phyloP scores from a whole-genome alignment of 2,888 invertebrate genomes.

The Silvanus unidentatus region DNA sequence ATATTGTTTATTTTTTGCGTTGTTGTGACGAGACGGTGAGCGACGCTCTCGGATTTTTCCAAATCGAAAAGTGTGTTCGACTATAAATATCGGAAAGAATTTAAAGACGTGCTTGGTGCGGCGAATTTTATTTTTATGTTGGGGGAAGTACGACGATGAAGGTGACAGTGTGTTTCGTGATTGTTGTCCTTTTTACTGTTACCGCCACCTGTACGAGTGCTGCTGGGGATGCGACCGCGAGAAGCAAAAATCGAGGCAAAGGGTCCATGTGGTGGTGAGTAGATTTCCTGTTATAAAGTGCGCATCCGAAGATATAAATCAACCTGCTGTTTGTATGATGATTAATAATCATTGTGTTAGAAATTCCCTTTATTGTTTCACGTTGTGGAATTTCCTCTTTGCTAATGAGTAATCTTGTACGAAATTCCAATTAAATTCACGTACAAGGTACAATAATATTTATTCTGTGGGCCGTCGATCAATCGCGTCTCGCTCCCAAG shows the following conservation, averaged over 20 bases:
- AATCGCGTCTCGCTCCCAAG: constrained; percentile 25
- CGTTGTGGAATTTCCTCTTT: background rate
- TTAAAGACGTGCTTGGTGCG: too few relatives aligned
- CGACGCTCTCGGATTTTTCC: constrained; percentile 36
- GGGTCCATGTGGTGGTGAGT: constrained; percentile 91
- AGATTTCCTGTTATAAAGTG: background rate
- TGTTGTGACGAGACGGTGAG: constrained; percentile 33
- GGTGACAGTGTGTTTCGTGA: constrained; percentile 31
- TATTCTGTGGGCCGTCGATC: constrained; percentile 25
- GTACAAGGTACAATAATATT: too few relatives aligned
- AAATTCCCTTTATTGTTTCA: background rate
- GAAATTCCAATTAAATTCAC: constrained; percentile 14
- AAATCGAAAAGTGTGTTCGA: background rate
- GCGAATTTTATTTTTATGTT: too few relatives aligned
- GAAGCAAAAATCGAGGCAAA: constrained; percentile 65
- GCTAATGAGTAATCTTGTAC: background rate
- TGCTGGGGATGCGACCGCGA: constrained; percentile 35
- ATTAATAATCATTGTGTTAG: too few relatives aligned
- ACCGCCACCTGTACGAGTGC: constrained; percentile 7
- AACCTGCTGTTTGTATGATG: too few relatives aligned
- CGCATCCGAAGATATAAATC: too few relatives aligned
- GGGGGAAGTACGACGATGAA: constrained; percentile 18
- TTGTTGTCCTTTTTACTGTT: constrained; percentile 7
- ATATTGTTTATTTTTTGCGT: constrained; percentile 47
- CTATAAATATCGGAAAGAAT: too few relatives aligned